Evolutionary conservation across 2,888 invertebrate genomes (phyloP), one percentile per base, ranked within the genome.

Genomic region (Chrysodeixis includens): DNA sequence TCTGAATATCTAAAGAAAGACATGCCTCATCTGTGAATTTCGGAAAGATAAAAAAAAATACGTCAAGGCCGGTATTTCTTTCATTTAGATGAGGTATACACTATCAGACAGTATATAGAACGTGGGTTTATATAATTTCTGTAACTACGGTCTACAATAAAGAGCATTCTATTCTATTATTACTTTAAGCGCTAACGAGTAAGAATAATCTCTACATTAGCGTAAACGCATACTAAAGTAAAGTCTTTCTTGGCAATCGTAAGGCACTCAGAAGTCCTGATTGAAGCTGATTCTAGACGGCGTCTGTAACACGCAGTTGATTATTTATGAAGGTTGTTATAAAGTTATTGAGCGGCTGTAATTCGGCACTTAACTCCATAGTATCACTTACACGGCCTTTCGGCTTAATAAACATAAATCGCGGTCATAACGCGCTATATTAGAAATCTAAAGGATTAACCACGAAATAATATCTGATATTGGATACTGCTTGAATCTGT

Each of bases 391-490:
- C 53, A 54, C 54, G 20, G 63, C 61, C 16, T 63, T 54, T 51
- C 35, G 35, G 51, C 57, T 73, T 74, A 66, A 70, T 76, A 70
- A 66, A 57, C 66, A 64, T 76, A 74, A 76, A 76, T 67, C 56
- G 51, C 8, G 66, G 59, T 65, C 70, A 56, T 76, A 76, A 78
- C 66, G 52, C 22, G 61, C 62, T 56, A 58, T 76, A 76, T 76
- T 78, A 74, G 59, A 66, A 60, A 66, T 66, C 62, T 66, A 40
- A 62, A 58, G 40, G 35, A 2, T 14, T n/a, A n/a, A n/a, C n/a
- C 40, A n/a, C n/a, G 6, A 40, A n/a, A n/a, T 7, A 7, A n/a
- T 40, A 1, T 40, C 40, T 40, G 40, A 40, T 40, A 14, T 40
- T n/a, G 6, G 40, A n/a, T 5, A n/a, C 7, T 40, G n/a, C 4